These are phyloP conservation scores for Alviniconcha strummeri DNA, from an alignment of 2,888 invertebrate genomes.

Conservation along the genomic window DNA sequence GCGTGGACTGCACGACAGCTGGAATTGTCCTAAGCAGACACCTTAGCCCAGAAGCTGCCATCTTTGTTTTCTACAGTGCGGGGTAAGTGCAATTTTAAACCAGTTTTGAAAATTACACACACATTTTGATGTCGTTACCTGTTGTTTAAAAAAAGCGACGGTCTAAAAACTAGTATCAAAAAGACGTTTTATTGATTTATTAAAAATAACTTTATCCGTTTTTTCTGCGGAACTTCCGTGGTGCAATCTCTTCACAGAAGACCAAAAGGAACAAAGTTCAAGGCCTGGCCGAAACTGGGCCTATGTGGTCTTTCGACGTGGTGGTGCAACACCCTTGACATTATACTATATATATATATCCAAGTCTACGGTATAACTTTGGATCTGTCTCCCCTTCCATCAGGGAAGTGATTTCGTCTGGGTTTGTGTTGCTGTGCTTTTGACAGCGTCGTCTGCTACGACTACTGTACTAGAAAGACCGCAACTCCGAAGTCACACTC, in stretches of 20 bases:
- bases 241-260: too few relatives aligned
- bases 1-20: not conserved
- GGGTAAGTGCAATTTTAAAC: not conserved
- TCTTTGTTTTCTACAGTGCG: conserved; percentile 1
- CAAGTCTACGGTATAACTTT: not conserved
- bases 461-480: too few relatives aligned
- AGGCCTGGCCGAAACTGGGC: not conserved
- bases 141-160: too few relatives aligned
- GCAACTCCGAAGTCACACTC: too few relatives aligned
- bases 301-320: conserved; percentile 1
- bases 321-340: conserved; percentile 19
- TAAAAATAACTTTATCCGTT: too few relatives aligned
- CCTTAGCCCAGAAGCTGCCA: conserved; percentile 18
- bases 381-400: not conserved
- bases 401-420: not conserved
- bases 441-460: not conserved
- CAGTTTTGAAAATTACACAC: not conserved
- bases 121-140: not conserved
- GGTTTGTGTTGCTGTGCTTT: not conserved
- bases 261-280: not conserved
- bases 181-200: too few relatives aligned
- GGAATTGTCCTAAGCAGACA: conserved; percentile 20
- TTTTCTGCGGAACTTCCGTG: not conserved
- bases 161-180: too few relatives aligned
- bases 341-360: not conserved